phyloP scores from a whole-genome alignment of 2,113 vertebrate species.

The Ophthalmolycus amberensis region DNA sequence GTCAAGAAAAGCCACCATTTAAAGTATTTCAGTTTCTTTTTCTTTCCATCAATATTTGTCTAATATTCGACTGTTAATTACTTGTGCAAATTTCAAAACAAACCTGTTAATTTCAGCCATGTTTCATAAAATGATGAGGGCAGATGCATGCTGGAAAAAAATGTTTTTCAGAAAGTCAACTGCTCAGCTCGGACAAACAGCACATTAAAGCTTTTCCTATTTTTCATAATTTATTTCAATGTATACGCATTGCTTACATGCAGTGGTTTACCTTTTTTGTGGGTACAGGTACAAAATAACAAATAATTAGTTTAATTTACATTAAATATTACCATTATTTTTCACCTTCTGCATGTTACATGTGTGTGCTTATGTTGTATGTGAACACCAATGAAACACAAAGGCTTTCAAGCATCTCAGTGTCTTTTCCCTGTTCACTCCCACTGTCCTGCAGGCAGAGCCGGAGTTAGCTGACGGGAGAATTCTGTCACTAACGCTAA shows the following conservation, averaged over 20 bases:
- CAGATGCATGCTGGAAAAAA: neutral
- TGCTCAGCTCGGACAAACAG: neutral
- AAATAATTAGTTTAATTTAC: neutral
- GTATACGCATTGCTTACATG: neutral
- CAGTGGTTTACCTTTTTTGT: neutral
- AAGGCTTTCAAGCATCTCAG: neutral
- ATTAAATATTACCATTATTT: neutral
- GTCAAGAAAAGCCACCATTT: neutral
- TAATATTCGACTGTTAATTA: neutral
- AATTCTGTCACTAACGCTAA: conserved; percentile 80
- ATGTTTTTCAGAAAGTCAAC: neutral
- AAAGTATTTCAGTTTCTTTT: neutral
- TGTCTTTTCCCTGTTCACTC: conserved; percentile 27
- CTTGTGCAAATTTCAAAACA: neutral
- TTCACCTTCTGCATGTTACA: neutral
- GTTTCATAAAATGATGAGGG: neutral
- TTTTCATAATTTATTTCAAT: neutral
- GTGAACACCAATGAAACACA: neutral
- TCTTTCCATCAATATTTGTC: neutral
- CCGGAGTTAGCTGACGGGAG: conserved; percentile 62
- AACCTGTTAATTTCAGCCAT: neutral
- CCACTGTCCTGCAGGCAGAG: conserved; percentile 61
- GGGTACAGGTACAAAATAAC: neutral
- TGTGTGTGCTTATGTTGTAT: neutral
- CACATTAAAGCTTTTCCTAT: neutral